A percentile compares a stretch with the other conserved stretches of the same genome.
These are phyloP conservation scores for Colostygia pectinataria DNA, from an alignment of 2,888 invertebrate species.

Conservation along the genomic window DNA sequence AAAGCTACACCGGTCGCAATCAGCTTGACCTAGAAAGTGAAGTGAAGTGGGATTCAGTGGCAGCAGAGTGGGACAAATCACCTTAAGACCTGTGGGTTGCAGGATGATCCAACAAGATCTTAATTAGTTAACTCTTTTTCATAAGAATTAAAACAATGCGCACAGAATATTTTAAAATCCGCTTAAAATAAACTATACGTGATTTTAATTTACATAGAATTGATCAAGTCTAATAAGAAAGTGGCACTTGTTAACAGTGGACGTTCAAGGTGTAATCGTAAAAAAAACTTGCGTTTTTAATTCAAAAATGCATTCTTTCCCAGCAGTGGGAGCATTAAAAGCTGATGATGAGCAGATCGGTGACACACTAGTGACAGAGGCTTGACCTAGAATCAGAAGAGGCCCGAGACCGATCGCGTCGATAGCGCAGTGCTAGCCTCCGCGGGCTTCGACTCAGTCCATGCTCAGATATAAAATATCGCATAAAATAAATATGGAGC, in stretches of 20 bases:
- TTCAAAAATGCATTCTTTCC: not conserved
- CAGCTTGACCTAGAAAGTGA: constrained; percentile 77
- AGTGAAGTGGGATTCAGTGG: constrained; percentile 49
- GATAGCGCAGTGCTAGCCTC: constrained; percentile 59
- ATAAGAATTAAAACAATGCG: no score
- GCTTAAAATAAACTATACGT: no score
- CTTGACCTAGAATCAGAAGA: constrained; percentile 23
- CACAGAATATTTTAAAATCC: no score
- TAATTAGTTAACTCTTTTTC: no score
- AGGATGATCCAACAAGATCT: no score
- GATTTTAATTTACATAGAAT: no score
- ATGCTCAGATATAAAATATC: constrained; percentile 9
- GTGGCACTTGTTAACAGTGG: no score
- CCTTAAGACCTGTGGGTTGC: not conserved
- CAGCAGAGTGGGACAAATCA: not conserved
- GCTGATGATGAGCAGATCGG: constrained; percentile 23
- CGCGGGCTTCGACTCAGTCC: not conserved
- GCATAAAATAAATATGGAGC: no score
- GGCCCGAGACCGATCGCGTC: constrained; percentile 58
- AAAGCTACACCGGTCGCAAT: constrained; percentile 53
- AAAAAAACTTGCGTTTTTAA: no score
- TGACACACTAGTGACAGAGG: constrained; percentile 41
- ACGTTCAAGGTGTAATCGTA: no score
- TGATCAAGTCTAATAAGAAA: no score
- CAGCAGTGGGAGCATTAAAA: constrained; percentile 1